Evolutionary conservation across 2,113 vertebrate genomes (phyloP).

Genomic region (Grantiella picta): DNA sequence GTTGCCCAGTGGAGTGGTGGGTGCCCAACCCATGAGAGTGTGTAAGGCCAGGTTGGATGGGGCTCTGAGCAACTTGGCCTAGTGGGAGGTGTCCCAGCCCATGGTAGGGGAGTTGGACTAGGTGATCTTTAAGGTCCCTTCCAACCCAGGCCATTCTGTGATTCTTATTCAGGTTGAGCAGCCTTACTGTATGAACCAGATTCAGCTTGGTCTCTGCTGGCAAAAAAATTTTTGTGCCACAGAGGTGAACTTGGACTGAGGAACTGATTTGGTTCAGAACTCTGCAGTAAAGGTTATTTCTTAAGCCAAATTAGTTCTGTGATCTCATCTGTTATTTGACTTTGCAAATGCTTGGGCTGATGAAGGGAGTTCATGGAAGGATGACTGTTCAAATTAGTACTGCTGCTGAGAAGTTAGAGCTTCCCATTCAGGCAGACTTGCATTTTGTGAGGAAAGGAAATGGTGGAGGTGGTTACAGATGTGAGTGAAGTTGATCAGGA

Average conservation of each 20-base stretch:
- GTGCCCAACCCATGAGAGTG: background rate
- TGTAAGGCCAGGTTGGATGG: background rate
- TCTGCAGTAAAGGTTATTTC: background rate
- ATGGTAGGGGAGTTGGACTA: background rate
- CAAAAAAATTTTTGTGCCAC: background rate
- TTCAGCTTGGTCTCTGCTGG: background rate
- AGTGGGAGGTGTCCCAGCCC: background rate
- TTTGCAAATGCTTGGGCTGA: background rate
- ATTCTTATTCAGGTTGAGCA: background rate
- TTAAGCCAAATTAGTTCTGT: background rate
- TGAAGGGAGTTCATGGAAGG: accelerated
- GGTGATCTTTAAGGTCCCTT: background rate
- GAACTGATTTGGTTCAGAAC: background rate
- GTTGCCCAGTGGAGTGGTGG: background rate
- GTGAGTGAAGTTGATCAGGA: background rate
- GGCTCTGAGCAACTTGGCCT: background rate
- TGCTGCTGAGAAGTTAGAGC: background rate
- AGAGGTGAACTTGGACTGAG: background rate
- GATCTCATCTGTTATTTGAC: background rate
- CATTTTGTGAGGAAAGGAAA: background rate
- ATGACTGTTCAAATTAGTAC: background rate
- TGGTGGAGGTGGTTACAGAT: background rate
- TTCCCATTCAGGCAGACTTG: background rate
- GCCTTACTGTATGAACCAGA: background rate
- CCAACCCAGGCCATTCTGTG: background rate